Evolutionary conservation across 1,140 invertebrate genomes (phyloP).

Genomic region (Meteorus sp.): DNA sequence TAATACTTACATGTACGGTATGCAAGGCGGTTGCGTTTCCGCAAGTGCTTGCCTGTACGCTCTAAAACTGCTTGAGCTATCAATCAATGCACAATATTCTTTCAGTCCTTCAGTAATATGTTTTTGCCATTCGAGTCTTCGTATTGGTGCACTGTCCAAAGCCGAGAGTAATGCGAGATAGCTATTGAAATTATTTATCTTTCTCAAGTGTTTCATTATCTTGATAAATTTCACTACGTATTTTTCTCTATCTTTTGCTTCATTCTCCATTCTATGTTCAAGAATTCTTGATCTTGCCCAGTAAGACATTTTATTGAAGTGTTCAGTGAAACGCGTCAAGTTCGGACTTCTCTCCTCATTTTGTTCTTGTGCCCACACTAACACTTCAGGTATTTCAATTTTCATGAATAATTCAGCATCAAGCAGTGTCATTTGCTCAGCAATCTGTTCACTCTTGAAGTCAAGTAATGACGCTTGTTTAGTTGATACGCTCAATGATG

Average conservation of each 20-base stretch:
- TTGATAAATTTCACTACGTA: slow-evolving; percentile 97
- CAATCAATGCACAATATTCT: slow-evolving; percentile 93
- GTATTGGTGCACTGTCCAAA: slow-evolving; percentile 93
- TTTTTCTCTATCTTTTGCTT: slow-evolving; percentile 92
- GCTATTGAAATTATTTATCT: slow-evolving; percentile 98
- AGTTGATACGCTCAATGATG: slow-evolving; percentile 55
- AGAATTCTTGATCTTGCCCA: slow-evolving; percentile 71
- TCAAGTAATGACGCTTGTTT: slow-evolving; percentile 79
- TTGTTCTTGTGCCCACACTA: slow-evolving; percentile 97
- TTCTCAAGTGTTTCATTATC: slow-evolving; percentile 96
- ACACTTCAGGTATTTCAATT: slow-evolving; percentile 95
- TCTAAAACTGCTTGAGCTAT: slow-evolving; percentile 93
- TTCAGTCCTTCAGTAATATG: slow-evolving; percentile 89
- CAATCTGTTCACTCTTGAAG: slow-evolving; percentile 90
- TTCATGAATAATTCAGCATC: slow-evolving; percentile 95
- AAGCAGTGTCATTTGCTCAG: slow-evolving; percentile 97
- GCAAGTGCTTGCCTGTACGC: slow-evolving; percentile 92
- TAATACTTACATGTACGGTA: slow-evolving; percentile 92
- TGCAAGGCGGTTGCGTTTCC: slow-evolving; percentile 94
- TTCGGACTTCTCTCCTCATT: slow-evolving; percentile 96
- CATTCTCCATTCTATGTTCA: slow-evolving; percentile 73
- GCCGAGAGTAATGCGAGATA: slow-evolving; percentile 96
- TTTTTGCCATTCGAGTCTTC: slow-evolving; percentile 93
- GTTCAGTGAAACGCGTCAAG: slow-evolving; percentile 95
- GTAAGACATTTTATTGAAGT: slow-evolving; percentile 99